phyloP scores from a whole-genome alignment of 2,888 invertebrate genomes.

The Prosapia bicincta region DNA sequence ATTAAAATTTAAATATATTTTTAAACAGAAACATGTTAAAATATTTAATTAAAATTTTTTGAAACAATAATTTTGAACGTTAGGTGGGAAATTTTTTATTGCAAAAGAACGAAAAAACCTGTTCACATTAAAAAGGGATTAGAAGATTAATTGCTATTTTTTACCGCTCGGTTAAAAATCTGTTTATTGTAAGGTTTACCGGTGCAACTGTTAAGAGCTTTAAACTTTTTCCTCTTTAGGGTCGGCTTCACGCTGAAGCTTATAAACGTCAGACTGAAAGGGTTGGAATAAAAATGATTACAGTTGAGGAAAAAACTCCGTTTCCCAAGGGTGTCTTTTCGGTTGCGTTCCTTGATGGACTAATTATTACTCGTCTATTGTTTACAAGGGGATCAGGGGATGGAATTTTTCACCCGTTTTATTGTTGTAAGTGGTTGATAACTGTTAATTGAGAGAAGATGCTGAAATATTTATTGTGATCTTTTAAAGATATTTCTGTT shows the following conservation, averaged over 20 bases:
- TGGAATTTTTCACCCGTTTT: not conserved
- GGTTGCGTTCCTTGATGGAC: not conserved
- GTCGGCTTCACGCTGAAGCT: not conserved
- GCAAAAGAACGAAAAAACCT: too few species aligned
- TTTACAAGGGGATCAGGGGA: not conserved
- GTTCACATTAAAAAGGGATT: not conserved
- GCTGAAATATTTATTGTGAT: too few species aligned
- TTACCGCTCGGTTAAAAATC: not conserved
- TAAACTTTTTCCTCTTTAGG: not conserved
- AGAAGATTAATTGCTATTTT: not conserved
- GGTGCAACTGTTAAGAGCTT: not conserved
- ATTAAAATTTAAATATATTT: too few species aligned
- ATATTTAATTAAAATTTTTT: too few species aligned
- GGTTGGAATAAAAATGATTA: not conserved
- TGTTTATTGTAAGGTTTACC: not conserved
- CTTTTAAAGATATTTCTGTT: too few species aligned
- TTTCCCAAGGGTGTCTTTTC: not conserved
- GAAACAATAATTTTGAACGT: too few species aligned
- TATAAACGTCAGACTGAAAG: conserved; percentile 2
- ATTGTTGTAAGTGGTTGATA: not conserved
- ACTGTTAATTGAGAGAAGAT: not conserved
- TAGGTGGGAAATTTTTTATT: too few species aligned
- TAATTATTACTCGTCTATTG: not conserved
- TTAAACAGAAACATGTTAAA: too few species aligned
- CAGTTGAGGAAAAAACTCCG: not conserved